phyloP scores from a whole-genome alignment of 1,140 invertebrate species.

The Vollenhovia emeryi region DNA sequence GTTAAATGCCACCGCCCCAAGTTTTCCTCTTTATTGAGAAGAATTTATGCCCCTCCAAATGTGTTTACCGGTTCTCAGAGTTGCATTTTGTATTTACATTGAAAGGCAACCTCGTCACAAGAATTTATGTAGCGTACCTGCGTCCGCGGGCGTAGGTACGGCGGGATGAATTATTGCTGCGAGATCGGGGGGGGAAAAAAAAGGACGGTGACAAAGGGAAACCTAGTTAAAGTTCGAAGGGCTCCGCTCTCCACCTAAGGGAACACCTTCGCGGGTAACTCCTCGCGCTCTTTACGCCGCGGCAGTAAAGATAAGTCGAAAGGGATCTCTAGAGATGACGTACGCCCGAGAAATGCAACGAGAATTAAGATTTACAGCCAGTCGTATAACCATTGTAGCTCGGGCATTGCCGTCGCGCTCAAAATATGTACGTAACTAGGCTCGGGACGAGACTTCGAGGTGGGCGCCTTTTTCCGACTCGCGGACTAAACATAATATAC shows the following conservation, averaged over 20 bases:
- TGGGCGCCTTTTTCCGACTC: slow-evolving; percentile 45
- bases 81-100: slow-evolving; percentile 40
- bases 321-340: slow-evolving; percentile 60
- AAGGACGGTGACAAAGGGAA: slow-evolving; percentile 48
- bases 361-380: slow-evolving; percentile 72
- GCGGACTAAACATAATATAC: slow-evolving; percentile 65
- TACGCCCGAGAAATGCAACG: slow-evolving; percentile 65
- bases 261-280: slow-evolving; percentile 55
- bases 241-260: slow-evolving; percentile 15
- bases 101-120: slow-evolving; percentile 3
- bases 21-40: background rate
- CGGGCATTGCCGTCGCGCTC: background rate
- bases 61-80: background rate
- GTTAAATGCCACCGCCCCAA: background rate
- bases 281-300: slow-evolving; percentile 38
- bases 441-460: slow-evolving; percentile 59
- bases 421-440: slow-evolving; percentile 52
- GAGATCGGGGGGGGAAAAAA: slow-evolving; percentile 1
- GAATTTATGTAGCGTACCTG: slow-evolving; percentile 10
- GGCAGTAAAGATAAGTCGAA: slow-evolving; percentile 69
- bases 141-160: background rate
- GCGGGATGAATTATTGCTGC: slow-evolving; percentile 1
- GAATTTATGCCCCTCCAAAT: background rate
- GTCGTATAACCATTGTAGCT: slow-evolving; percentile 67
- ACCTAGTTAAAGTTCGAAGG: slow-evolving; percentile 39